Percentiles rank a stretch among this genome's conserved stretches.
These are phyloP conservation scores for Hyaena hyaena DNA, from an alignment of 2,113 vertebrate species.

Conservation along the genomic window DNA sequence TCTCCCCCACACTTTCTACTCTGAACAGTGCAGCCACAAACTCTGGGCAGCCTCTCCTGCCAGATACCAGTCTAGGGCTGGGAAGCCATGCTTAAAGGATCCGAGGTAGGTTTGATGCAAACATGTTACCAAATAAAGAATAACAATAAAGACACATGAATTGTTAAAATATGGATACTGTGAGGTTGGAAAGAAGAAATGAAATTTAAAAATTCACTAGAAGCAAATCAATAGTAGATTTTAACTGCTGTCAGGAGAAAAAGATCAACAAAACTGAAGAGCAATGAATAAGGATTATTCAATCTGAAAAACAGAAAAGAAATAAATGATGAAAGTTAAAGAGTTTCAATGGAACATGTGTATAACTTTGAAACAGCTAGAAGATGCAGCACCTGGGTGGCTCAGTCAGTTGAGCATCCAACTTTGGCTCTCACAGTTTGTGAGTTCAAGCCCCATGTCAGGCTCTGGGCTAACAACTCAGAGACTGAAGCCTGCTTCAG, in stretches of 20 bases:
- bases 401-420: too few species aligned
- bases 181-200: not conserved
- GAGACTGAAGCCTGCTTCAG: too few species aligned
- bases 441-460: too few species aligned
- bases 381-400: not conserved
- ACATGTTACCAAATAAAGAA: not conserved
- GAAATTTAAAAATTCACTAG: not conserved
- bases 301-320: not conserved
- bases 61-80: not conserved
- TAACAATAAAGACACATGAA: not conserved
- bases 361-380: not conserved
- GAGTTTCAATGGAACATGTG: not conserved
- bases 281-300: not conserved
- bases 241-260: not conserved
- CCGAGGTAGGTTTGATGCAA: not conserved
- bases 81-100: not conserved
- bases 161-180: not conserved
- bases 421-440: too few species aligned
- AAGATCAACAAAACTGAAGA: not conserved
- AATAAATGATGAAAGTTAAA: not conserved
- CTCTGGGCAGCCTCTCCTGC: not conserved
- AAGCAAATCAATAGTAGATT: not conserved
- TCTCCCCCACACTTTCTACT: not conserved
- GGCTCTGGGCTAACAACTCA: too few species aligned
- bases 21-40: not conserved